Conservation (phyloP, 2,113 vertebrate species). For the Paedocypris sp. region DNA sequence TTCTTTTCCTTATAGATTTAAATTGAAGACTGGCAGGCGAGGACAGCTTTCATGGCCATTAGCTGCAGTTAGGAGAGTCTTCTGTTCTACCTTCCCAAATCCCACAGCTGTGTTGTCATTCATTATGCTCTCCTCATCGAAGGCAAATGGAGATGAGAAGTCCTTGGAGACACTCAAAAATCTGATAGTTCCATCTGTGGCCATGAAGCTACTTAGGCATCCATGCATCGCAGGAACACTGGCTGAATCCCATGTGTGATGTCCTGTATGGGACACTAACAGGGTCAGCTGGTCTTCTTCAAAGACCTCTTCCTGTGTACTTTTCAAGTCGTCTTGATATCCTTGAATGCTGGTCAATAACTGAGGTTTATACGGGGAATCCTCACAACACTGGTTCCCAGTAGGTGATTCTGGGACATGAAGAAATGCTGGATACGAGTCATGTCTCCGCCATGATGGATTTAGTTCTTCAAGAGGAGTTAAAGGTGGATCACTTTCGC, state of each 20-base stretch:
- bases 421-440: conserved; percentile 35
- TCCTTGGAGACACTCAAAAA: conserved; percentile 21
- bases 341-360: background rate
- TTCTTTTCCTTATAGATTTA: no score
- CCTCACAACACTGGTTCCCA: background rate
- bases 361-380: conserved; percentile 5
- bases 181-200: conserved; percentile 18
- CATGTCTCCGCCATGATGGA: conserved; percentile 28
- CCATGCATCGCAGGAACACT: background rate
- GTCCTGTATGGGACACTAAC: background rate
- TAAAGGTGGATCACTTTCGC: conserved; percentile 50
- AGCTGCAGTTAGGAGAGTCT: no score
- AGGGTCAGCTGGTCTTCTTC: conserved; percentile 29
- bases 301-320: background rate
- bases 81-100: no score
- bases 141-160: background rate
- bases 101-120: background rate
- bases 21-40: no score
- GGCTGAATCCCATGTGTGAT: background rate
- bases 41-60: conserved; percentile 22
- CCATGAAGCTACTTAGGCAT: conserved; percentile 25
- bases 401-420: background rate
- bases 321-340: background rate
- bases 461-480: conserved; percentile 48
- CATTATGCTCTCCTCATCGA: background rate